Conservation (phyloP, 2,888 invertebrate species). For the Bibio marci region DNA sequence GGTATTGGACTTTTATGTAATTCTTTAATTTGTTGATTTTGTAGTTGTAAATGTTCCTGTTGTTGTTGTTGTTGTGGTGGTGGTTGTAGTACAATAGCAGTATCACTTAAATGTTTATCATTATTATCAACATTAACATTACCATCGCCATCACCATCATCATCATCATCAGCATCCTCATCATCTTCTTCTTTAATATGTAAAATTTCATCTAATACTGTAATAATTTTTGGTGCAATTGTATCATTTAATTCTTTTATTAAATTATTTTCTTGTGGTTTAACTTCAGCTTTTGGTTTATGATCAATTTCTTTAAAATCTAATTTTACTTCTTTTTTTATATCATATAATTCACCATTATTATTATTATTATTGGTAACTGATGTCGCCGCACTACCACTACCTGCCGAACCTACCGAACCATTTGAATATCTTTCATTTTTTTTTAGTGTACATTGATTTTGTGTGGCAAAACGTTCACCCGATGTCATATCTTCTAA, state of each 20-base stretch:
- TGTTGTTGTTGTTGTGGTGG: conserved; percentile 10
- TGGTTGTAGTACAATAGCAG: conserved; percentile 4
- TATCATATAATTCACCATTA: conserved; percentile 1
- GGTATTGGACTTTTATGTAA: conserved; percentile 33
- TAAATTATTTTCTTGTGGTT: conserved; percentile 10
- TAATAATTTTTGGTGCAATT: conserved; percentile 8
- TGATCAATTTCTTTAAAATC: conserved; percentile 8
- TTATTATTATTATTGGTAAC: no score
- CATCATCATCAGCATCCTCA: conserved; percentile 1
- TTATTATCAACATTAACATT: conserved; percentile 9
- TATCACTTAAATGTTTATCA: conserved; percentile 8
- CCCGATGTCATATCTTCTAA: conserved; percentile 49
- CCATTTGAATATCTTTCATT: conserved; percentile 22
- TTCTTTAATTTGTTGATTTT: conserved; percentile 13
- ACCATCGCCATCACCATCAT: conserved; percentile 4
- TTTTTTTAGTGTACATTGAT: conserved; percentile 62
- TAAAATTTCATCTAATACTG: conserved; percentile 10
- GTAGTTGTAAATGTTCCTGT: no score
- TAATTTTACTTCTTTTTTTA: conserved; percentile 11
- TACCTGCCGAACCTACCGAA: neutral
- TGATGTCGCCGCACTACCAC: no score
- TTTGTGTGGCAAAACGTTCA: conserved; percentile 61
- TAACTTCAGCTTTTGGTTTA: conserved; percentile 12
- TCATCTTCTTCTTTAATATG: conserved; percentile 4
- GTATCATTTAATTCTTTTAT: conserved; percentile 5